Conservation (phyloP, 2,888 invertebrate species). For the Agonopterix heracliana region DNA sequence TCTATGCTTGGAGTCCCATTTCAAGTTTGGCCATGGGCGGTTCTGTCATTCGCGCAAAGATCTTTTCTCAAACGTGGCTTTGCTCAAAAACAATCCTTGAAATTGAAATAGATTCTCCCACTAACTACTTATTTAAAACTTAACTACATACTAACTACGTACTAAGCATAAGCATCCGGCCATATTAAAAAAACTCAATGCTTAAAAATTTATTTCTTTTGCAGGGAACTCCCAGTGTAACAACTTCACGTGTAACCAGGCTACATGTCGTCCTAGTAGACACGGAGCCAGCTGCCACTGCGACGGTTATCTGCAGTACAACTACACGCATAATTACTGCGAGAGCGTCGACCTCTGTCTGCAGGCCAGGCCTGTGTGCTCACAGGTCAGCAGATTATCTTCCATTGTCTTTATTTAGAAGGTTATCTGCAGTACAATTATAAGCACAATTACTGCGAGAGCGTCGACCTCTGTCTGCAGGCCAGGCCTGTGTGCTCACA, state of each 20-base stretch:
- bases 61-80: too few species aligned
- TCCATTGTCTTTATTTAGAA: conserved; percentile 70
- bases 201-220: background rate
- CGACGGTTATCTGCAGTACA: conserved; percentile 14
- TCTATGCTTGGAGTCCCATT: too few species aligned
- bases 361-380: background rate
- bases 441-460: background rate
- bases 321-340: background rate
- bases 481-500: background rate
- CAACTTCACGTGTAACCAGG: conserved; percentile 32
- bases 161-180: too few species aligned
- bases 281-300: conserved; percentile 75
- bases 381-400: background rate
- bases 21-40: too few species aligned
- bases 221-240: conserved; percentile 55
- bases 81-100: too few species aligned
- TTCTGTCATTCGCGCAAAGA: too few species aligned
- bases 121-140: too few species aligned
- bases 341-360: background rate
- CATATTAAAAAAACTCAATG: too few species aligned
- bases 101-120: too few species aligned
- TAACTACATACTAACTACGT: too few species aligned
- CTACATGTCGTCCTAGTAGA: background rate
- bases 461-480: background rate
- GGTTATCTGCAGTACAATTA: conserved; percentile 13